Evolutionary conservation across 2,797 vertebrate genomes (phyloP), one percentile per base, ranked within the genome.

Genomic region (Dermochelys coriacea): DNA sequence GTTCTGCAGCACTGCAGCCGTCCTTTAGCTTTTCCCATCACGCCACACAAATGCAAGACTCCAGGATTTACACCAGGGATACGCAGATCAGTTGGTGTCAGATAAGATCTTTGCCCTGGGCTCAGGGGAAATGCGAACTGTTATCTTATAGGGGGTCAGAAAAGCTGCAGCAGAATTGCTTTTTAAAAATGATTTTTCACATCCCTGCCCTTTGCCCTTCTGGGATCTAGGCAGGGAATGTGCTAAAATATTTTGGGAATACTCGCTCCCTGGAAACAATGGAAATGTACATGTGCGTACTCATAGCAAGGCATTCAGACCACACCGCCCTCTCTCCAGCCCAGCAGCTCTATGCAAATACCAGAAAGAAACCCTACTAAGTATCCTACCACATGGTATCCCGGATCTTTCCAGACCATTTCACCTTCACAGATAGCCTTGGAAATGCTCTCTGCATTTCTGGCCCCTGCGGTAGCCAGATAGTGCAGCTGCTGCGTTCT

Each of bases 371-470:
- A 93, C 93, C 94, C 94, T 19, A 78, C 97, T 94, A 85, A 92
- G 89, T 85, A 34, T 87, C 96, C 96, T 96, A 91, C 96, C 89
- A 94, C 94, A 94, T 94, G 89, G 90, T 87, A 94, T 95, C 96
- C 93, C 92, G 94, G 96, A 96, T 97, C 96, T 96, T 97, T 97
- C 77, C 93, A 97, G 94, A 95, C 91, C 94, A 95, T 98, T 97
- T 98, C 98, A 97, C 98, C 97, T 97, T 97, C 97, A 97, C 97
- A 96, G 94, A 97, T 96, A 98, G 96, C 96, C 97, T 97, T 97
- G 97, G 96, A 97, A 96, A 97, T 94, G 82, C 64, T 92, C 96
- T 94, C 90, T 55, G 95, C 94, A 85, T 88, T 85, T 45, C 79
- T 91, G 95, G 97, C 96, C 97, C 97, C 97, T 86, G 95, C 89